These are phyloP conservation scores for Pantelozetes paolii DNA, from an alignment of 2,888 invertebrate genomes.

Conservation along the genomic window DNA sequence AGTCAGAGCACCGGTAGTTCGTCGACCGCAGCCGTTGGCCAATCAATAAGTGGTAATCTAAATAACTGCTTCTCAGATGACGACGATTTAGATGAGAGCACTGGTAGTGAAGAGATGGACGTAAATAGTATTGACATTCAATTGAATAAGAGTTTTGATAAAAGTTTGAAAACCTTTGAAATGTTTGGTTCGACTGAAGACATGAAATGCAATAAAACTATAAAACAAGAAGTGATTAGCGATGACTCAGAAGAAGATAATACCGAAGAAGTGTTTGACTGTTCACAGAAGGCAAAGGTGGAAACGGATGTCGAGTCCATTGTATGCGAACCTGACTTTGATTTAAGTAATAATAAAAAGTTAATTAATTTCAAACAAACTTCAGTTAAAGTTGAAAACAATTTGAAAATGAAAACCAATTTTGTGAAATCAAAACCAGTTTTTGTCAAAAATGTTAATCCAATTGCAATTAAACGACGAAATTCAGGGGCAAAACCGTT, in stretches of 20 bases:
- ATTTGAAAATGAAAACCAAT: too few relatives aligned
- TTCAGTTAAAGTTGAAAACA: too few relatives aligned
- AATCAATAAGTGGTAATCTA: too few relatives aligned
- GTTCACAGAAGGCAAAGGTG: background rate
- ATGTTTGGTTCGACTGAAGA: too few relatives aligned
- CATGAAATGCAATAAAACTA: background rate
- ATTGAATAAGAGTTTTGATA: too few relatives aligned
- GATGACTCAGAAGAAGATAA: background rate
- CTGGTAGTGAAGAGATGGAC: too few relatives aligned
- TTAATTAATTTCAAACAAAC: too few relatives aligned
- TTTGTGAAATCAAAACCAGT: background rate
- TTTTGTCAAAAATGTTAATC: background rate
- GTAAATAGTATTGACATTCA: too few relatives aligned
- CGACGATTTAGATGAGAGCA: too few relatives aligned
- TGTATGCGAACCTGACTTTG: background rate
- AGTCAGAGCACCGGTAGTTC: background rate
- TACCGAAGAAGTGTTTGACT: background rate
- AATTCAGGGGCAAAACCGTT: conserved; percentile 42
- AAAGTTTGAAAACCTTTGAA: too few relatives aligned
- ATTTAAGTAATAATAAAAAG: background rate
- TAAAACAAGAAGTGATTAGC: background rate
- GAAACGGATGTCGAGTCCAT: background rate
- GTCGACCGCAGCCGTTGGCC: too few relatives aligned
- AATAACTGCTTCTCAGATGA: too few relatives aligned
- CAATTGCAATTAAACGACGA: background rate